These are phyloP conservation scores for Lates japonicus DNA, from an alignment of 2,797 vertebrate genomes.

Conservation along the genomic window DNA sequence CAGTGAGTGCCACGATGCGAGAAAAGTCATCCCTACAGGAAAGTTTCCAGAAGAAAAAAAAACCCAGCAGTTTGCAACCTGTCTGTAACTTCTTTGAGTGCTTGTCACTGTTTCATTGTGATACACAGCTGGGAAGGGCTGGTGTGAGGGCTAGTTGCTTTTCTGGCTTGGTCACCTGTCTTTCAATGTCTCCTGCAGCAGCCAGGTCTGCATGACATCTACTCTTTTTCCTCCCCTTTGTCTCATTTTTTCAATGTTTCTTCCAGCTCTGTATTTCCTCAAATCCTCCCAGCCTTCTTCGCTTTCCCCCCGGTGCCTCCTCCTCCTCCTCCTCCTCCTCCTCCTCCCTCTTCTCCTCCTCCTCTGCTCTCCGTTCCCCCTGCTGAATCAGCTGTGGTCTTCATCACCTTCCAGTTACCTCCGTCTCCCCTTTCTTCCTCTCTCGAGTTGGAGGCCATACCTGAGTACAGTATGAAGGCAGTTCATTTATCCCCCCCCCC, in stretches of 20 bases:
- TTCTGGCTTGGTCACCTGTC: slow-evolving; percentile 20
- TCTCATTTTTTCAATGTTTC: neutral
- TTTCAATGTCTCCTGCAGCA: slow-evolving; percentile 27
- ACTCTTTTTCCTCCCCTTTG: slow-evolving; percentile 13
- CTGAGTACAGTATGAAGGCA: slow-evolving; percentile 50
- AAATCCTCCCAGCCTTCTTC: neutral
- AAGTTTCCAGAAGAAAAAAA: slow-evolving; percentile 43
- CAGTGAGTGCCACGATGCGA: slow-evolving; percentile 45
- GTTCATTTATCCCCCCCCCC: slow-evolving; percentile 49
- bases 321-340: neutral
- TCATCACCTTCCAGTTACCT: slow-evolving; percentile 31
- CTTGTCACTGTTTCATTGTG: slow-evolving; percentile 24
- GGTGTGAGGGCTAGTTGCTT: neutral
- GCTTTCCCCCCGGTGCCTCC: neutral
- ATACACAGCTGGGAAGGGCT: neutral
- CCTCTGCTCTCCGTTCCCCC: neutral
- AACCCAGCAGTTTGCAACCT: slow-evolving; percentile 25
- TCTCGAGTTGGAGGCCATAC: slow-evolving; percentile 48
- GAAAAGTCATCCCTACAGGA: slow-evolving; percentile 56
- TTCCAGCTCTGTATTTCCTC: neutral
- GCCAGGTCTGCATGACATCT: slow-evolving; percentile 23
- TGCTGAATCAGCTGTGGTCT: slow-evolving; percentile 68
- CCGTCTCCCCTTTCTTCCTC: slow-evolving; percentile 31
- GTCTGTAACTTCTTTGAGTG: slow-evolving; percentile 38
- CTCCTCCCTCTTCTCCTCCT: neutral